phyloP scores from a whole-genome alignment of 2,888 invertebrate species.

The Bombylius discolor region DNA sequence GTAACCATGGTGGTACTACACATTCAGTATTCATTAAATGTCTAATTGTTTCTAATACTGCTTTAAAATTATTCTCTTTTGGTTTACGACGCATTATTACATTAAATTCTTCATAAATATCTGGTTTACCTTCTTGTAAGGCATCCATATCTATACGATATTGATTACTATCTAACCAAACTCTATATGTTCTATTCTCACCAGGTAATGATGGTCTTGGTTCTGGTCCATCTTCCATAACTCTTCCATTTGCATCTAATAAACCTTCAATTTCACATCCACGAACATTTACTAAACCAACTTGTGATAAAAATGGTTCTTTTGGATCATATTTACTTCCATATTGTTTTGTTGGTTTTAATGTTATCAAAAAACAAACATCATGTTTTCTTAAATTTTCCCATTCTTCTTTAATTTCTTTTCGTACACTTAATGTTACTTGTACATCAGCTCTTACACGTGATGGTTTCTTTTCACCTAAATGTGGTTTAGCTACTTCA shows the following conservation, averaged over 20 bases:
- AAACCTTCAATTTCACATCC: conserved; percentile 99
- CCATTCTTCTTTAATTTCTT: conserved; percentile 93
- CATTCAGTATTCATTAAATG: conserved; percentile 99
- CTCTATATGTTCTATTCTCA: conserved; percentile 80
- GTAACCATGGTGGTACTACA: conserved; percentile 93
- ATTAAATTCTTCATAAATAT: conserved; percentile 87
- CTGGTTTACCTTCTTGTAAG: conserved; percentile 51
- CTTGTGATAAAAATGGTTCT: conserved; percentile 81
- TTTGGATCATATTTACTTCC: conserved; percentile 76
- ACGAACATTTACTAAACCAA: conserved; percentile 79
- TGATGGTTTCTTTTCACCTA: conserved; percentile 90
- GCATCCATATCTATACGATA: conserved; percentile 85
- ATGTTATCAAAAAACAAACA: conserved; percentile 90
- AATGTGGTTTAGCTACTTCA: conserved; percentile 84
- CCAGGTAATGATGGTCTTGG: conserved; percentile 77
- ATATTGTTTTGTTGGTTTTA: conserved; percentile 70
- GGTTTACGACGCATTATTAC: conserved; percentile 96
- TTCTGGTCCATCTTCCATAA: conserved; percentile 93
- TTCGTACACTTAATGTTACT: conserved; percentile 78
- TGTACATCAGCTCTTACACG: conserved; percentile 90
- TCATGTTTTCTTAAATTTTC: conserved; percentile 93
- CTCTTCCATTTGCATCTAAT: conserved; percentile 86
- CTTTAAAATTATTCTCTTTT: conserved; percentile 99
- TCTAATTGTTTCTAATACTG: conserved; percentile 94
- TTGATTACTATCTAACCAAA: conserved; percentile 94